phyloP scores from a whole-genome alignment of 1,140 invertebrate species.

The Chionoecetes opilio region DNA sequence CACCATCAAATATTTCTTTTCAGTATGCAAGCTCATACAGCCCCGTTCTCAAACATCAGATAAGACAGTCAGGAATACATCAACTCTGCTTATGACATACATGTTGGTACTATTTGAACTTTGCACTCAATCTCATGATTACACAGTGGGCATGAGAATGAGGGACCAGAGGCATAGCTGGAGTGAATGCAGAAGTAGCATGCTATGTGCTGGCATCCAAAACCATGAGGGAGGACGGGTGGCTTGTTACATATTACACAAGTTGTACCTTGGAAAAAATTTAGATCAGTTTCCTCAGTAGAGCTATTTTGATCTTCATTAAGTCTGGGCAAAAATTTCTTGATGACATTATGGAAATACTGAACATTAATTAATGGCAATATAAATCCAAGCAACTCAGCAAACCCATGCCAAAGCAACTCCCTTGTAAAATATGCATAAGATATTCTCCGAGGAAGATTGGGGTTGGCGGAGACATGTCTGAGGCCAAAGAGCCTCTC shows the following conservation, averaged over 20 bases:
- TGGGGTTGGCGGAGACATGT: slow-evolving; percentile 47
- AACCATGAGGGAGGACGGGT: slow-evolving; percentile 75
- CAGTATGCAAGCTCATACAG: no score
- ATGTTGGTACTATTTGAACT: slow-evolving; percentile 62
- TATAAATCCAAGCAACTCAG: slow-evolving; percentile 74
- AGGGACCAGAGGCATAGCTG: slow-evolving; percentile 62
- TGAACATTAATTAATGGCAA: slow-evolving; percentile 76
- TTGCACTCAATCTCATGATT: slow-evolving; percentile 65
- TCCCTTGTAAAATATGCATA: slow-evolving; percentile 80
- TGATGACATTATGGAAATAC: slow-evolving; percentile 75
- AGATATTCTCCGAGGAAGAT: slow-evolving; percentile 68
- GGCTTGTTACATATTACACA: slow-evolving; percentile 74
- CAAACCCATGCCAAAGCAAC: slow-evolving; percentile 80
- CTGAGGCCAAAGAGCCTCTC: slow-evolving; percentile 70
- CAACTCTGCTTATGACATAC: not conserved
- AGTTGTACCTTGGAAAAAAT: slow-evolving; percentile 53
- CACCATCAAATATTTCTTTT: no score
- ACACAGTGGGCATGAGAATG: slow-evolving; percentile 77
- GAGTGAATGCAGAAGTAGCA: slow-evolving; percentile 80
- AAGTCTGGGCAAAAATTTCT: slow-evolving; percentile 72
- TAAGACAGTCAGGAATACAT: no score
- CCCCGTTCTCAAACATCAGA: no score
- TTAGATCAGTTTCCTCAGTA: slow-evolving; percentile 10
- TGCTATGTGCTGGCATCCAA: slow-evolving; percentile 77
- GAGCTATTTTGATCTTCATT: slow-evolving; percentile 37